Conservation (phyloP, 2,797 vertebrate genomes). For the Schizopygopsis malacanthus region DNA sequence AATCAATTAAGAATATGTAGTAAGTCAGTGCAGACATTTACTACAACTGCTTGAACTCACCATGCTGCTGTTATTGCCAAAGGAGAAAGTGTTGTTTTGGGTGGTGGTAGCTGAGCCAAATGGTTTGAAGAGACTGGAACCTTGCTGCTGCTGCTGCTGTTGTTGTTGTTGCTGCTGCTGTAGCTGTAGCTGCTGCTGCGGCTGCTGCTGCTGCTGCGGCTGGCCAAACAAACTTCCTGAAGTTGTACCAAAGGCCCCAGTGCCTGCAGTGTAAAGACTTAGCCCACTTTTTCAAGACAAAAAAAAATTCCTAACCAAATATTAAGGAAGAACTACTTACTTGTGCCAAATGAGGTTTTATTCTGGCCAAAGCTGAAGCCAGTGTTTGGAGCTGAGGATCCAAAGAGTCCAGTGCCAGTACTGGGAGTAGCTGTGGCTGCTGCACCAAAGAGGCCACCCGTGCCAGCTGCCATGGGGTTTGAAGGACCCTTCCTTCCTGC, state of each 20-base stretch:
- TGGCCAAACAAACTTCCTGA: constrained; percentile 86
- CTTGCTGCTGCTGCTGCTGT: constrained; percentile 50
- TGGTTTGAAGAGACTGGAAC: constrained; percentile 88
- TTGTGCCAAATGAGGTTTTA: constrained; percentile 88
- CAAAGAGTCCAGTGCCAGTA: constrained; percentile 88
- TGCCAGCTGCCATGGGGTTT: constrained; percentile 84
- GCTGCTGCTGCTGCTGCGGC: constrained; percentile 63
- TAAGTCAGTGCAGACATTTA: background rate
- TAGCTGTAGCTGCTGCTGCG: constrained; percentile 41
- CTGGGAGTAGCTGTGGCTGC: constrained; percentile 83
- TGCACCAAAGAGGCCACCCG: constrained; percentile 83
- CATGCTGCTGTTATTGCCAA: constrained; percentile 89
- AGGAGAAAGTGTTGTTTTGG: constrained; percentile 88
- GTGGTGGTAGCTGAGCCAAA: constrained; percentile 89
- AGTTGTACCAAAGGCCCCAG: constrained; percentile 83
- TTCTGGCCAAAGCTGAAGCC: constrained; percentile 90
- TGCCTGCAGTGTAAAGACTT: constrained; percentile 36
- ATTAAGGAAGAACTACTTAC: constrained; percentile 66
- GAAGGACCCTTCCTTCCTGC: constrained; percentile 92
- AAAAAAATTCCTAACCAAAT: background rate
- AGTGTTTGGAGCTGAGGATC: constrained; percentile 84
- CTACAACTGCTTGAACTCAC: constrained; percentile 73
- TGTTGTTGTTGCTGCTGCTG: constrained; percentile 43
- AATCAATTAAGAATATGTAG: background rate
- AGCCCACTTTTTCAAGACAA: background rate